A percentile compares a stretch with the other conserved stretches of the same genome.
Conservation (phyloP, 1,140 invertebrate species). For the Drosophila burlai region DNA sequence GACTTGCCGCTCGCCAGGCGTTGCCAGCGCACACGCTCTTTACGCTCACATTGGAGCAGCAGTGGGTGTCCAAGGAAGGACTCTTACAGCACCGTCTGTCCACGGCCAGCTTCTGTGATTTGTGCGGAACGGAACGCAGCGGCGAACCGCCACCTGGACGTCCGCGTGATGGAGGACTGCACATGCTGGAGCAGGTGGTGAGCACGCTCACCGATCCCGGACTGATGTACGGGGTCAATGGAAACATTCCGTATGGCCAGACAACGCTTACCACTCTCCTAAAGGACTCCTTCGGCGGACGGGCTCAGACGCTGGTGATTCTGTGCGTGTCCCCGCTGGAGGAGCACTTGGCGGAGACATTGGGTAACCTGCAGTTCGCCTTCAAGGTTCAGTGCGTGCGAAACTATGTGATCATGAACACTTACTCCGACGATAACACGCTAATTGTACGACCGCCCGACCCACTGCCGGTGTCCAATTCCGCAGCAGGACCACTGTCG, state of each 20-base stretch:
- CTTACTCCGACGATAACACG: constrained; percentile 88
- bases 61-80: constrained; percentile 87
- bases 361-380: constrained; percentile 88
- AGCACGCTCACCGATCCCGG: constrained; percentile 87
- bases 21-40: constrained; percentile 87
- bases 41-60: constrained; percentile 89
- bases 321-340: constrained; percentile 88
- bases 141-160: constrained; percentile 85
- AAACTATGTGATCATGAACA: constrained; percentile 89
- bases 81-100: constrained; percentile 87
- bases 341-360: constrained; percentile 87
- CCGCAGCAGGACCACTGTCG: constrained; percentile 5
- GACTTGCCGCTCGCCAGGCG: constrained; percentile 77
- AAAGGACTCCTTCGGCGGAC: constrained; percentile 89
- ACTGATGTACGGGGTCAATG: constrained; percentile 86
- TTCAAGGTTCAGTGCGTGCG: constrained; percentile 88
- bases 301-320: constrained; percentile 89
- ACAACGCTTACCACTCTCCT: constrained; percentile 89
- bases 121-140: constrained; percentile 87
- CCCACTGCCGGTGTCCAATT: constrained; percentile 18
- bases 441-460: constrained; percentile 85
- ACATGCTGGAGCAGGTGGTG: constrained; percentile 88
- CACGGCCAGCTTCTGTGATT: constrained; percentile 90
- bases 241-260: constrained; percentile 87
- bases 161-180: constrained; percentile 86